These are phyloP conservation scores for Eudyptes chrysolophus DNA, from an alignment of 2,113 vertebrate species.

Conservation along the genomic window DNA sequence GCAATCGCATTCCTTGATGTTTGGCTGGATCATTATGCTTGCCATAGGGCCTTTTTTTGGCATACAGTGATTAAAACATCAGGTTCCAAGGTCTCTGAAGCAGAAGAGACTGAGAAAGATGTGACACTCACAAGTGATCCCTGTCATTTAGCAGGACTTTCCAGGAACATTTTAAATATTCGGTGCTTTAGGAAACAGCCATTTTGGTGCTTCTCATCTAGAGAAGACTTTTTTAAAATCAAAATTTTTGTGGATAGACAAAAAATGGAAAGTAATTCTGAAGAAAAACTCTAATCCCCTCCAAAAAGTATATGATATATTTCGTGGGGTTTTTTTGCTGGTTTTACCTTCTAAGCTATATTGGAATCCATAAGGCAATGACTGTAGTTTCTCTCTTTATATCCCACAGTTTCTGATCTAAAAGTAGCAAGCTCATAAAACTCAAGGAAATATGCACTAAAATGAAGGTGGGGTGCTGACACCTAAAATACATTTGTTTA, in stretches of 20 bases:
- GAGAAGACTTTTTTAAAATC: not conserved
- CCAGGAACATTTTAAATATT: not conserved
- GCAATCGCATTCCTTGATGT: not conserved
- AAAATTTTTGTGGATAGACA: not conserved
- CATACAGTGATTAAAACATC: not conserved
- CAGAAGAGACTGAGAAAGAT: not conserved
- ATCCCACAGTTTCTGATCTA: not conserved
- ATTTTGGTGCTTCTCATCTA: not conserved
- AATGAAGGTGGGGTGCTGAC: constrained; percentile 19
- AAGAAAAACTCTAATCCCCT: not conserved
- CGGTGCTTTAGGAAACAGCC: not conserved
- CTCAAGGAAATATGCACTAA: not conserved
- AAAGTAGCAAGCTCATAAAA: not conserved
- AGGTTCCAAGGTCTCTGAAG: not conserved
- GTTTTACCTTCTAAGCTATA: not conserved
- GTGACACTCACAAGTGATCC: not conserved
- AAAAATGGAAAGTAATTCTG: not conserved
- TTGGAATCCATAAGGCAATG: not conserved
- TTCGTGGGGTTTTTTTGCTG: not conserved
- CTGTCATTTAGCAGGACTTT: not conserved
- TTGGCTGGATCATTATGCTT: not conserved
- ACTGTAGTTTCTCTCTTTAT: constrained; percentile 15
- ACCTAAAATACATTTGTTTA: constrained; percentile 47
- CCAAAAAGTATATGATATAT: not conserved
- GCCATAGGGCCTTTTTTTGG: not conserved